Evolutionary conservation across 1,140 invertebrate genomes (phyloP), one percentile per base, ranked within the genome.

Genomic region (Drosophila tristis): DNA sequence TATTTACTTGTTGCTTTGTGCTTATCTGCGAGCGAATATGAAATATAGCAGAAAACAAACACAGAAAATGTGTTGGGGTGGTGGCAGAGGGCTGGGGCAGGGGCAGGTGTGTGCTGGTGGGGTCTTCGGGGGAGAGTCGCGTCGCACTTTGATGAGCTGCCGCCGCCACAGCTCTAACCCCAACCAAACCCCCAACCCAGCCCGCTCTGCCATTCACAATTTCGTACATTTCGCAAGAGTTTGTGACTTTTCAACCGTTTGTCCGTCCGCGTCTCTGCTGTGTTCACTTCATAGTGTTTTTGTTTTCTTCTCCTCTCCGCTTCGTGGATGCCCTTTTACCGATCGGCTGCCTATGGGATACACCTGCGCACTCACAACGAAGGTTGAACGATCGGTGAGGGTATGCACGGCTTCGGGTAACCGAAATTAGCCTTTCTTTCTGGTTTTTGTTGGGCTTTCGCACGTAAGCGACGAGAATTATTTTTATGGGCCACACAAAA

Each of bases 401-500:
- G 35, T 39, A 39, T 39, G 11, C 5, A 13, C 4, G 35, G 44
- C 26, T 50, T 48, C 9, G 15, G 9, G 2, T 0, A 48, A 13
- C 45, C 11, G 4, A 48, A 48, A 20, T 48, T 25, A 4, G 8
- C 5, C 16, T 20, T 48, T 20, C 45, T 20, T 48, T 25, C 9
- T 11, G 9, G 45, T 48, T 48, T 48, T 16, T 9, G 20, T 23
- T 26, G 29, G 43, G 48, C 79, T 62, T 79, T 84, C 55, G 80
- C 80, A 85, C 73, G 80, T 85, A 78, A 78, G 56, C 63, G 64
- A 55, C 42, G 71, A 82, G 74, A 82, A 76, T 65, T 62, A 58
- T 68, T 85, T 85, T 85, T 77, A 85, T 80, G 64, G 60, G 80
- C 73, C 72, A 78, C 70, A 82, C 74, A 74, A 74, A 78, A 75